A percentile compares a stretch with the other conserved stretches of the same genome.
Evolutionary conservation across 2,888 invertebrate species (phyloP).

Genomic region (Spodoptera littoralis): DNA sequence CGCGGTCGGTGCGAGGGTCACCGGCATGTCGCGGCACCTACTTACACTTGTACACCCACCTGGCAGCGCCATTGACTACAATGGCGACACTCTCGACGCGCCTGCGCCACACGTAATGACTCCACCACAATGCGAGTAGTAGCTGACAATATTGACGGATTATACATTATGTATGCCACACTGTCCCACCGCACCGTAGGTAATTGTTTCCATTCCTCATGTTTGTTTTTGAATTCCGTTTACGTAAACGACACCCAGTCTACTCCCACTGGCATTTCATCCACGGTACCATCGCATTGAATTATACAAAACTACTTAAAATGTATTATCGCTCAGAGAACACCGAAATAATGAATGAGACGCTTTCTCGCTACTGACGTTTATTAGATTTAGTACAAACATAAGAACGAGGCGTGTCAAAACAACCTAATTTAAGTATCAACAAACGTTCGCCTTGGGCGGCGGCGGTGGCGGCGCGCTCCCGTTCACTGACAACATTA

Average conservation of each 20-base stretch:
- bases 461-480: slow-evolving; percentile 73
- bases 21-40: slow-evolving; percentile 70
- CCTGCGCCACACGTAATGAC: slow-evolving; percentile 77
- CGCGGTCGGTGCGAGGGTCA: slow-evolving; percentile 72
- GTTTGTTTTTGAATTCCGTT: slow-evolving; percentile 66
- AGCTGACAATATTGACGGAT: slow-evolving; percentile 82
- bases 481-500: slow-evolving; percentile 87
- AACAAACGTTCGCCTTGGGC: slow-evolving; percentile 88
- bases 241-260: slow-evolving; percentile 57
- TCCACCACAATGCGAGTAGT: slow-evolving; percentile 79
- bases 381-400: slow-evolving; percentile 88
- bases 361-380: slow-evolving; percentile 80
- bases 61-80: slow-evolving; percentile 85
- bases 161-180: slow-evolving; percentile 77
- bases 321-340: slow-evolving; percentile 67
- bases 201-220: slow-evolving; percentile 72
- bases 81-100: slow-evolving; percentile 75
- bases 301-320: slow-evolving; percentile 64
- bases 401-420: slow-evolving; percentile 88
- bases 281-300: slow-evolving; percentile 56
- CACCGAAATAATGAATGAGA: slow-evolving; percentile 79
- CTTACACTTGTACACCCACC: slow-evolving; percentile 86
- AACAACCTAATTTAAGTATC: slow-evolving; percentile 89
- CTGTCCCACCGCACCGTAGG: slow-evolving; percentile 66
- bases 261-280: slow-evolving; percentile 36